These are phyloP conservation scores for Coilia nasus DNA, from an alignment of 2,797 vertebrate genomes.

Conservation along the genomic window DNA sequence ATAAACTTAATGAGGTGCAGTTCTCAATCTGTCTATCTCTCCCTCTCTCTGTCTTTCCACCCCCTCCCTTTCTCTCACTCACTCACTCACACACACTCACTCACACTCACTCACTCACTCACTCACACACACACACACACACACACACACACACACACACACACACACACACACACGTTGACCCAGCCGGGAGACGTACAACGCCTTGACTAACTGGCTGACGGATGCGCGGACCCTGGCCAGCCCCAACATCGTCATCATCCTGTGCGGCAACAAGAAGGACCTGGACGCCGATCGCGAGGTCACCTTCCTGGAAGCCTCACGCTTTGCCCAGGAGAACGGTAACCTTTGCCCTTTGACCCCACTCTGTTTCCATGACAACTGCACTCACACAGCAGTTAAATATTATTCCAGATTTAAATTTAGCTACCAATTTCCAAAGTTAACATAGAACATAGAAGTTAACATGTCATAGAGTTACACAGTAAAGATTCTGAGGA, in stretches of 20 bases:
- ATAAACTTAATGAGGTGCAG: too few species aligned
- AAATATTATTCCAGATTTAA: too few species aligned
- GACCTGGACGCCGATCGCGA: conserved; percentile 91
- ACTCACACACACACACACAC: too few species aligned
- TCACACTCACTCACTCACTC: too few species aligned
- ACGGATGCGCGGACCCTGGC: conserved; percentile 91
- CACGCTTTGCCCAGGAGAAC: conserved; percentile 94
- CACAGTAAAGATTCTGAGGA: not conserved
- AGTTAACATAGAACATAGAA: too few species aligned
- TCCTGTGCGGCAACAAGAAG: conserved; percentile 94
- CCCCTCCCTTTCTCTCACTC: not conserved
- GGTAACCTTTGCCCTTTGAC: conserved; percentile 68
- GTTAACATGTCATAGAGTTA: not conserved
- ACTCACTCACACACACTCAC: not conserved
- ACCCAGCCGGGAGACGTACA: conserved; percentile 90
- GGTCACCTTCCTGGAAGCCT: conserved; percentile 93
- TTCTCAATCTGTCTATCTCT: not conserved
- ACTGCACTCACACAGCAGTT: not conserved
- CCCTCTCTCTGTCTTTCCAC: not conserved
- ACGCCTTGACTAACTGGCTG: conserved; percentile 91
- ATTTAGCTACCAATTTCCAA: too few species aligned
- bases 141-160: too few species aligned
- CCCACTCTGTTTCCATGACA: not conserved
- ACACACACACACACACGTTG: too few species aligned
- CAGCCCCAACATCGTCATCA: conserved; percentile 92